Percentiles rank a stretch among this genome's conserved stretches.
Conservation (phyloP, 35 echinoderm and acorn worm genomes). For the Ophioderma brevispina region DNA sequence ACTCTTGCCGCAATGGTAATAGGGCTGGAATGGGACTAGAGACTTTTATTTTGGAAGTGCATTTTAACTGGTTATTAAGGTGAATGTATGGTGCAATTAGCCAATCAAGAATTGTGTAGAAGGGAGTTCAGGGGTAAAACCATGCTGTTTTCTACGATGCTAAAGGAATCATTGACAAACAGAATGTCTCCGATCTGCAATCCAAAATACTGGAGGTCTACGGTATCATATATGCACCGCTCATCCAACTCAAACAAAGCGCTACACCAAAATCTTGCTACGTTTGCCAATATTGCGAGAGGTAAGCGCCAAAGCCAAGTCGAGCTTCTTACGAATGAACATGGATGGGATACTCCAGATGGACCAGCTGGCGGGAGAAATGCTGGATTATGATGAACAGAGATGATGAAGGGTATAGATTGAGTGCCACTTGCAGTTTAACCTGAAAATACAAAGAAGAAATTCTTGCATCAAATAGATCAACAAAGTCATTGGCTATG, state of each 20-base stretch:
- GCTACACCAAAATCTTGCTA: constrained; percentile 66
- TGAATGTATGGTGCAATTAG: too few relatives aligned
- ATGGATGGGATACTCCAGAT: not conserved
- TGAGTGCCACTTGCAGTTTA: too few relatives aligned
- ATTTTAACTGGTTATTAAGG: too few relatives aligned
- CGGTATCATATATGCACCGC: constrained; percentile 26
- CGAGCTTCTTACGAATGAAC: not conserved
- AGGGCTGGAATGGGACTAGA: too few relatives aligned
- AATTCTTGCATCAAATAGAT: too few relatives aligned
- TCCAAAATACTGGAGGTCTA: constrained; percentile 64
- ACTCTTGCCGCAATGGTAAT: too few relatives aligned
- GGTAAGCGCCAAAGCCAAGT: constrained; percentile 61
- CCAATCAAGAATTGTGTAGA: too few relatives aligned
- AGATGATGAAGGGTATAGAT: not conserved
- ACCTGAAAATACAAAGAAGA: too few relatives aligned
- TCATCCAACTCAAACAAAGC: constrained; percentile 19
- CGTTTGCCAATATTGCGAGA: constrained; percentile 53
- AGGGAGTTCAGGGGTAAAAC: too few relatives aligned
- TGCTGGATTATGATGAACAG: not conserved
- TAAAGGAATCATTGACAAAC: constrained; percentile 32
- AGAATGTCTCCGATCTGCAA: constrained; percentile 29
- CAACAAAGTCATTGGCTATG: too few relatives aligned
- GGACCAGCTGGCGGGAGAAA: not conserved
- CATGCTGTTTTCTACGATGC: too few relatives aligned
- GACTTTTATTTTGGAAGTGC: too few relatives aligned